Evolutionary conservation across 2,797 vertebrate genomes (phyloP), one percentile per base, ranked within the genome.

Genomic region (Gypaetus barbatus): DNA sequence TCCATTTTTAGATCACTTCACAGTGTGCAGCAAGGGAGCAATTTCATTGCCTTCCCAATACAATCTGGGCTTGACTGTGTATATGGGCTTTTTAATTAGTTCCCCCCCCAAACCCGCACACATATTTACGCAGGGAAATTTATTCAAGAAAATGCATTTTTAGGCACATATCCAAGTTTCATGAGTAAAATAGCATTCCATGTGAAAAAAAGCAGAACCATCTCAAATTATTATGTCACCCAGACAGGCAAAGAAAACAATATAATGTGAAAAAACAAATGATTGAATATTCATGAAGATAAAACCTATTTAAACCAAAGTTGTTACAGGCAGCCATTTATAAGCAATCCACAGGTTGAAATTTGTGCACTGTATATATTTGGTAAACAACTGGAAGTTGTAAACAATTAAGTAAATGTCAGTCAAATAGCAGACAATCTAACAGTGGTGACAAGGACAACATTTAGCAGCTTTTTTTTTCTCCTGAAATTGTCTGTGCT

Each of bases 281-380:
- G 10, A 90, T 56, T 93, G 83, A 93, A 86, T 96, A 95, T 94
- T 93, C 70, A 79, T 84, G 33, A 93, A 74, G 86, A 61, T 51
- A 85, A 73, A 88, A 76, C 51, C 65, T 78, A 31, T 84, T 95
- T 78, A 81, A 93, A 88, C 6, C 5, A 7, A 57, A 79, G 39
- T 82, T 84, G 39, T 76, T 87, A 44, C 13, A 86, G 30, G 41
- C 44, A 78, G 22, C 25, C 37, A 46, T 71, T 90, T 79, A 64
- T 81, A 82, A 91, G 33, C 63, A 88, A 84, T 61, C 41, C n/a
- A 65, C 43, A 60, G 28, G 39, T 56, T 80, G 64, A 82, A 85
- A 83, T 77, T 87, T 58, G 9, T 77, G 13, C 25, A 30, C 31
- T 0, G 0, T 48, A 33, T 70, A 13, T 73, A 37, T 77, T 85